Percentiles rank a stretch among this genome's conserved stretches.
phyloP scores from a whole-genome alignment of 2,888 invertebrate genomes.

The Caenorhabditis macrosperma region DNA sequence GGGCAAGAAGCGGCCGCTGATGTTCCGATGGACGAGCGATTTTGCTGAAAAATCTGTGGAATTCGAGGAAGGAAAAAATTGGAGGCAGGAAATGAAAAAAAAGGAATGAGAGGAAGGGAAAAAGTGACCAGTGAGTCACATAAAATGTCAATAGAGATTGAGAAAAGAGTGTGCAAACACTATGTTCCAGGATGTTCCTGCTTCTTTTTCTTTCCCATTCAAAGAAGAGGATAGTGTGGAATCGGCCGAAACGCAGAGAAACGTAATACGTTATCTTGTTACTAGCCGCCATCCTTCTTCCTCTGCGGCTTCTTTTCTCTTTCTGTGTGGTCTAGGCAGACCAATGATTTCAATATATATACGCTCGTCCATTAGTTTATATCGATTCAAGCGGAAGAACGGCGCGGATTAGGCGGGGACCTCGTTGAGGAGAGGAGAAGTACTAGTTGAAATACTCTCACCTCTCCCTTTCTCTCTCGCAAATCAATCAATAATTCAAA shows the following conservation, averaged over 20 bases:
- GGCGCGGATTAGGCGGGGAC: slow-evolving; percentile 6
- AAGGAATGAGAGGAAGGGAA: neutral
- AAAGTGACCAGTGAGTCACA: slow-evolving; percentile 47
- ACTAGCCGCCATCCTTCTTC: slow-evolving; percentile 10
- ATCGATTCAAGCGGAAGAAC: slow-evolving; percentile 2
- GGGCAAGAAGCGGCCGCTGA: slow-evolving; percentile 39
- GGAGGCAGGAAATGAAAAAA: neutral
- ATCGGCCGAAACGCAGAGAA: slow-evolving; percentile 30
- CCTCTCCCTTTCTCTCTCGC: neutral
- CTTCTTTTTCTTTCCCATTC: slow-evolving; percentile 16
- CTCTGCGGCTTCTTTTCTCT: slow-evolving; percentile 17
- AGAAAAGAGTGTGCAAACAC: slow-evolving; percentile 46
- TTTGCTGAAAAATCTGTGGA: slow-evolving; percentile 23
- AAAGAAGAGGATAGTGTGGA: slow-evolving; percentile 2
- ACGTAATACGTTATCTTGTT: slow-evolving; percentile 55
- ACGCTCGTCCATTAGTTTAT: slow-evolving; percentile 19
- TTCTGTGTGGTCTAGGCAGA: slow-evolving; percentile 30
- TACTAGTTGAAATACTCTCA: neutral
- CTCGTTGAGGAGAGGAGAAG: neutral
- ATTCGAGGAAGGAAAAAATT: neutral
- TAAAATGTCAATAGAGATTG: slow-evolving; percentile 34
- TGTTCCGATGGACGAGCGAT: slow-evolving; percentile 43
- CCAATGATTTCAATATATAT: slow-evolving; percentile 25
- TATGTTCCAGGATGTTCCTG: slow-evolving; percentile 43
- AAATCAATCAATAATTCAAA: slow-evolving; percentile 42